These are phyloP conservation scores for Seriola rivoliana DNA, from an alignment of 2,113 vertebrate genomes.

Conservation along the genomic window DNA sequence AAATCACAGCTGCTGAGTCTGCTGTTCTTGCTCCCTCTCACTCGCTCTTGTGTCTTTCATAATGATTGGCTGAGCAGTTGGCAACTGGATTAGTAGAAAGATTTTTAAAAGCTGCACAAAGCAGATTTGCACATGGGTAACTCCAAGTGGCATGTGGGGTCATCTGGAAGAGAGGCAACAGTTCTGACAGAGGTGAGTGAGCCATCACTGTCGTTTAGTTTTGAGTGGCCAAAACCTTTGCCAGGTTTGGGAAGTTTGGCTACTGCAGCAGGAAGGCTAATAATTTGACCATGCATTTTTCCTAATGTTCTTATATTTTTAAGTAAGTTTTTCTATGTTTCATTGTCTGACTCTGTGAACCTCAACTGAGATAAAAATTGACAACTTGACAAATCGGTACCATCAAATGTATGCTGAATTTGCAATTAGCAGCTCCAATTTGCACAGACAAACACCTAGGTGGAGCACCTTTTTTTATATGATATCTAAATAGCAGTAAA, in stretches of 20 bases:
- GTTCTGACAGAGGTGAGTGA: slow-evolving; percentile 5
- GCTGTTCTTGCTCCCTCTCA: slow-evolving; percentile 38
- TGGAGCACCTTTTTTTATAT: no score
- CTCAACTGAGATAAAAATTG: neutral
- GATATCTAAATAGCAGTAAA: no score
- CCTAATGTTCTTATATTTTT: neutral
- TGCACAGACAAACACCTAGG: neutral
- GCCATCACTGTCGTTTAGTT: slow-evolving; percentile 28
- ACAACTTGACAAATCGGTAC: neutral
- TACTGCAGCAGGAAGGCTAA: neutral
- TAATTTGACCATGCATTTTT: slow-evolving; percentile 18
- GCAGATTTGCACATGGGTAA: slow-evolving; percentile 27
- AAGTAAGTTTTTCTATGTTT: neutral
- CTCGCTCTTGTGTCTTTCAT: slow-evolving; percentile 17
- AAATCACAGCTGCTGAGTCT: slow-evolving; percentile 67
- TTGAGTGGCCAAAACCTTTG: slow-evolving; percentile 8
- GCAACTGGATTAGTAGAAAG: slow-evolving; percentile 34
- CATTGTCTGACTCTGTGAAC: neutral
- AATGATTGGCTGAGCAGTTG: slow-evolving; percentile 24
- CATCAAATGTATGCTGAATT: neutral
- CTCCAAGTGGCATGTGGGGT: slow-evolving; percentile 16
- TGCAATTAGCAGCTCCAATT: neutral
- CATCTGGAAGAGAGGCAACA: slow-evolving; percentile 1
- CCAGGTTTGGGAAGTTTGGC: slow-evolving; percentile 6
- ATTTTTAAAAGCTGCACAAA: slow-evolving; percentile 27